A percentile compares a stretch with the other conserved stretches of the same genome.
These are phyloP conservation scores for Rhynchophorus ferrugineus DNA, from an alignment of 1,140 invertebrate species.

Conservation along the genomic window DNA sequence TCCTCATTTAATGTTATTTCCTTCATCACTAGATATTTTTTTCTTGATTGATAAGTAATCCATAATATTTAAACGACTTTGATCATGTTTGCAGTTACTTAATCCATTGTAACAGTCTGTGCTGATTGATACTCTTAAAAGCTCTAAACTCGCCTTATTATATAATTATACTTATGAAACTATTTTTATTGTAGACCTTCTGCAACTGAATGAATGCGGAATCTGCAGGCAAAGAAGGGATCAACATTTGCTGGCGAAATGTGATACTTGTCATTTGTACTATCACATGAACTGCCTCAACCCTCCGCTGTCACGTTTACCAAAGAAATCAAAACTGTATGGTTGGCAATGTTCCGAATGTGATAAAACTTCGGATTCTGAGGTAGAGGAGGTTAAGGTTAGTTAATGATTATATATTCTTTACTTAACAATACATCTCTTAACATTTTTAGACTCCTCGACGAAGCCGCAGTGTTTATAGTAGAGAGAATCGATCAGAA, in stretches of 20 bases:
- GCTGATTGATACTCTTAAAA: too few species aligned
- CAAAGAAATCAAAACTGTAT: conserved; percentile 88
- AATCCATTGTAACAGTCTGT: too few species aligned
- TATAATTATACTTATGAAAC: too few species aligned
- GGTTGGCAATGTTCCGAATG: conserved; percentile 93
- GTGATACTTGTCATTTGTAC: conserved; percentile 86
- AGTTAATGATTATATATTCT: conserved; percentile 41
- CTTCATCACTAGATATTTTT: too few species aligned
- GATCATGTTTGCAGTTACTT: too few species aligned
- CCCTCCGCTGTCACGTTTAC: conserved; percentile 84
- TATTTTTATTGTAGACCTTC: too few species aligned
- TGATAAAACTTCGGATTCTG: conserved; percentile 74
- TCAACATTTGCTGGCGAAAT: conserved; percentile 84
- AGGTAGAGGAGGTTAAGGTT: conserved; percentile 58
- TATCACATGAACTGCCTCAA: conserved; percentile 92
- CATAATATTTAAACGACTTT: too few species aligned
- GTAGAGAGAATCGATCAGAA: conserved; percentile 24
- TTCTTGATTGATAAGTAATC: too few species aligned
- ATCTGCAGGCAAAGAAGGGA: conserved; percentile 75
- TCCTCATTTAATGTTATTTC: too few species aligned
- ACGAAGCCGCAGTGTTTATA: conserved; percentile 20
- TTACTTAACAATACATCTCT: conserved; percentile 11
- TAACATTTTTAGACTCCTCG: conserved; percentile 7
- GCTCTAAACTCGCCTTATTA: too few species aligned
- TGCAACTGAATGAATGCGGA: conserved; percentile 60